Conservation (phyloP, 2,797 vertebrate species). For the Molossus molossus region DNA sequence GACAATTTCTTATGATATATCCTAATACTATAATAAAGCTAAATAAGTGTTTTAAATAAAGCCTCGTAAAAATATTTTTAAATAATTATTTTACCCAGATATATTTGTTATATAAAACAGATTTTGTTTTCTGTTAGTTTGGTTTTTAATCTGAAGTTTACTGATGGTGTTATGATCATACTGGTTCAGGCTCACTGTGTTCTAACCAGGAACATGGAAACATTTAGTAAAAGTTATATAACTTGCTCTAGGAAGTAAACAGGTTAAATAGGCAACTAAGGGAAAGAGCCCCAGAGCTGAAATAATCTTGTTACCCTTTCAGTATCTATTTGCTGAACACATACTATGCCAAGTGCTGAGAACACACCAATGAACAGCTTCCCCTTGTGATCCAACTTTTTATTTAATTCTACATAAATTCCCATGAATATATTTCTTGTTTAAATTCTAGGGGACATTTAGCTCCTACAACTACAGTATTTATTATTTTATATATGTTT, state of each 20-base stretch:
- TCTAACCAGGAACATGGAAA: neutral
- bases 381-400: conserved; percentile 22
- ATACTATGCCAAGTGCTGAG: conserved; percentile 4
- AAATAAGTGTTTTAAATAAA: conserved; percentile 65
- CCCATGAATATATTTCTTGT: conserved; percentile 34
- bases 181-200: neutral
- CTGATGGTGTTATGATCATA: conserved; percentile 41
- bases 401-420: conserved; percentile 61
- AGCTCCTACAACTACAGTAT: neutral
- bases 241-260: conserved; percentile 59
- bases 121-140: neutral
- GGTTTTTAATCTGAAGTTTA: conserved; percentile 48
- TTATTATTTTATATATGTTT: conserved; percentile 56
- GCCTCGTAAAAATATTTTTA: conserved; percentile 44
- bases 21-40: conserved; percentile 45
- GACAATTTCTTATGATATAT: conserved; percentile 17
- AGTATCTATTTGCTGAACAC: conserved; percentile 47
- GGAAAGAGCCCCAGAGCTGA: conserved; percentile 32
- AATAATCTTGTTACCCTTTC: conserved; percentile 40
- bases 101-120: neutral
- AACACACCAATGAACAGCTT: conserved; percentile 18
- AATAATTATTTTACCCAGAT: conserved; percentile 54
- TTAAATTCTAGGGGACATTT: conserved; percentile 24
- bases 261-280: conserved; percentile 46
- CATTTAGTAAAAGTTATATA: conserved; percentile 58